These are phyloP conservation scores for Petrocephalus sullivani DNA, from an alignment of 2,797 vertebrate species.

Conservation along the genomic window DNA sequence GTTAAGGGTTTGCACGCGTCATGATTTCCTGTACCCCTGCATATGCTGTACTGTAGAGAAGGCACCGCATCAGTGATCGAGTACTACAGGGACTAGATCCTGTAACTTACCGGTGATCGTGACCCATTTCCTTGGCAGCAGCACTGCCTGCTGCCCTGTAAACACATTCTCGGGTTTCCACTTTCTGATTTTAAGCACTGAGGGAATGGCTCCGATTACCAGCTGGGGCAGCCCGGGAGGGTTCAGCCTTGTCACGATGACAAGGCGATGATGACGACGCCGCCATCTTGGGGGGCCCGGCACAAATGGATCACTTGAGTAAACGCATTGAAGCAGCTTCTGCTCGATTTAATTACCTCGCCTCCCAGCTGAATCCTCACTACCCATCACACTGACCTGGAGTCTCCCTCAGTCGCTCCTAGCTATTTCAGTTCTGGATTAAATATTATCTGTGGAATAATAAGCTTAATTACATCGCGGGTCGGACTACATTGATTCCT, in stretches of 20 bases:
- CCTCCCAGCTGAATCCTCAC: not conserved
- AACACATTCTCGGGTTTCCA: not conserved
- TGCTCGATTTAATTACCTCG: not conserved
- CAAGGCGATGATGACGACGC: not conserved
- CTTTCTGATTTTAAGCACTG: not conserved
- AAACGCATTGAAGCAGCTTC: not conserved
- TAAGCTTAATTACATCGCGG: constrained; percentile 19
- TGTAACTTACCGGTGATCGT: not conserved
- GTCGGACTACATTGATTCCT: constrained; percentile 3
- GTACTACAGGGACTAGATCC: not conserved
- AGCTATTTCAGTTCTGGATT: constrained; percentile 12
- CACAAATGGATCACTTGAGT: not conserved
- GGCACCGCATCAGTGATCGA: not conserved
- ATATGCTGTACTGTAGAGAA: not conserved
- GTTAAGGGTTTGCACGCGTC: not conserved
- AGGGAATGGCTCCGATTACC: not conserved
- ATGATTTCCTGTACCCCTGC: not conserved
- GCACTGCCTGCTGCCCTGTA: not conserved
- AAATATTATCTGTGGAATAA: constrained; percentile 2
- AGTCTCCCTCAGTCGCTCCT: not conserved
- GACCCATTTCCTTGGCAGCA: not conserved
- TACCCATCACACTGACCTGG: not conserved
- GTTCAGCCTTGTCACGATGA: not conserved
- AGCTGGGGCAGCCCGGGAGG: not conserved
- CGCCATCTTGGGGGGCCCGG: not conserved